A percentile compares a stretch with the other conserved stretches of the same genome.
Conservation (phyloP, 1,140 invertebrate species). For the Bombus polaris region DNA sequence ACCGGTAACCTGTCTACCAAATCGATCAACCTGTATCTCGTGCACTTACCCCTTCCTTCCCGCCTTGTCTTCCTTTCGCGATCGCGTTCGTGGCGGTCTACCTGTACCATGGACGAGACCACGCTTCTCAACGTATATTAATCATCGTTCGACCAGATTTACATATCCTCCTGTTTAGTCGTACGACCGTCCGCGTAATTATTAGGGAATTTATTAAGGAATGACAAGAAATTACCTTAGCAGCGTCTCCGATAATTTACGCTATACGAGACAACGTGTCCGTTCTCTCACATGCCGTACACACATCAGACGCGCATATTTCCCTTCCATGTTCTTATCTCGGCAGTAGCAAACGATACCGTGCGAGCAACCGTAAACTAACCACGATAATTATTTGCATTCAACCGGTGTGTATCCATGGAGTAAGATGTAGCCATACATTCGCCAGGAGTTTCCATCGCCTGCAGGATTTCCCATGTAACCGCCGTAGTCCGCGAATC, state of each 20-base stretch:
- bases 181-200: neutral
- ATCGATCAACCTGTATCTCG: slow-evolving; percentile 71
- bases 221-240: slow-evolving; percentile 2
- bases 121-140: neutral
- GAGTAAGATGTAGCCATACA: slow-evolving; percentile 57
- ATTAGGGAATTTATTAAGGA: slow-evolving; percentile 10
- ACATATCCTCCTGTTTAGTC: neutral
- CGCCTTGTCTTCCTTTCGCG: slow-evolving; percentile 31
- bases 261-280: neutral
- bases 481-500: neutral
- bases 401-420: slow-evolving; percentile 23
- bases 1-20: slow-evolving; percentile 68
- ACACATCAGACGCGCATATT: slow-evolving; percentile 27
- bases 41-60: slow-evolving; percentile 35
- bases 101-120: neutral
- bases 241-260: slow-evolving; percentile 19
- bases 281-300: slow-evolving; percentile 6
- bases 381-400: slow-evolving; percentile 64
- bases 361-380: slow-evolving; percentile 50
- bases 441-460: slow-evolving; percentile 58
- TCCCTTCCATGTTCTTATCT: slow-evolving; percentile 44
- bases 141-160: neutral
- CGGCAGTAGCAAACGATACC: slow-evolving; percentile 40
- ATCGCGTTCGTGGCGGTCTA: slow-evolving; percentile 8
- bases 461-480: slow-evolving; percentile 55